Evolutionary conservation across 2,113 vertebrate species (phyloP).

Genomic region (Pyxicephalus adspersus): DNA sequence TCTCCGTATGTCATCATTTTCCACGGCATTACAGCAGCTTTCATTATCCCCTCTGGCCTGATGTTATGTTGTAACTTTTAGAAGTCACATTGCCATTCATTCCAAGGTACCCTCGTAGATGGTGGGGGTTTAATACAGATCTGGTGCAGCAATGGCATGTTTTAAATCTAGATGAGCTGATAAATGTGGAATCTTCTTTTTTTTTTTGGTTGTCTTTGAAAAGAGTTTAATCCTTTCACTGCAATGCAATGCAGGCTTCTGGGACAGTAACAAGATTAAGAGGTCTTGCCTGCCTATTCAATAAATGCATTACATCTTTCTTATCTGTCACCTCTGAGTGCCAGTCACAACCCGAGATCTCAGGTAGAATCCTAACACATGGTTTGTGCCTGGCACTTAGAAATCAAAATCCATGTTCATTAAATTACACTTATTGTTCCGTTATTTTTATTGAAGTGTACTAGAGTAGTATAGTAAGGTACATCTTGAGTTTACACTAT

Average conservation of each 20-base stretch:
- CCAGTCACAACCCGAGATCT: not conserved
- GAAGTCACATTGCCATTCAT: not conserved
- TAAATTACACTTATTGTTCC: not conserved
- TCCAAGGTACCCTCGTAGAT: not conserved
- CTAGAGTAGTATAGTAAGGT: no score
- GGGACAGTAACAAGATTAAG: slow-evolving; percentile 14
- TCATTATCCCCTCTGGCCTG: slow-evolving; percentile 16
- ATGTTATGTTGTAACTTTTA: slow-evolving; percentile 31
- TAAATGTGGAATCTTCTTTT: not conserved
- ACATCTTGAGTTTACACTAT: no score
- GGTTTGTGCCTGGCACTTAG: not conserved
- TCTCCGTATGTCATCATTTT: slow-evolving; percentile 25
- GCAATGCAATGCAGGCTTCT: slow-evolving; percentile 22
- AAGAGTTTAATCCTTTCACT: slow-evolving; percentile 32
- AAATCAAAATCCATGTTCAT: not conserved
- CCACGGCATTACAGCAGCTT: slow-evolving; percentile 10
- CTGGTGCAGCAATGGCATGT: slow-evolving; percentile 11
- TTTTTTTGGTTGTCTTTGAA: not conserved
- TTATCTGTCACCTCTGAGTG: slow-evolving; percentile 22
- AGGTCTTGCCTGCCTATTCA: not conserved
- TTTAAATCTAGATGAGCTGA: slow-evolving; percentile 19
- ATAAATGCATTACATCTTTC: slow-evolving; percentile 12
- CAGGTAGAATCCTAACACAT: not conserved
- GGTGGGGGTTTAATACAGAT: slow-evolving; percentile 31
- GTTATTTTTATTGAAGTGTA: no score